Conservation (phyloP, 2,888 invertebrate species). For the Globia sparganii region DNA sequence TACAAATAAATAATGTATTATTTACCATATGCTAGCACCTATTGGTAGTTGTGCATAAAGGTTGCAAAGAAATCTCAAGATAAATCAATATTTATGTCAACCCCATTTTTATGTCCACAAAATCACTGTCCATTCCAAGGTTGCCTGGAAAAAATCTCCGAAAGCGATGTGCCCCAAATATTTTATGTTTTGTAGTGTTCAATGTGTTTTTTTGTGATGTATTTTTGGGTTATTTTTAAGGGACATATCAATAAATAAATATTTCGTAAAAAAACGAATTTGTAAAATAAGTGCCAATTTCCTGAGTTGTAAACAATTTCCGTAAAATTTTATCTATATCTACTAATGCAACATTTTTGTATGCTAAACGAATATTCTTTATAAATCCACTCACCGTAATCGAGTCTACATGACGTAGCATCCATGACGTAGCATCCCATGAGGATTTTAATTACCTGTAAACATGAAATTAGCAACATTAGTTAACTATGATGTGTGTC, state of each 20-base stretch:
- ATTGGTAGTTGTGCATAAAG: not conserved
- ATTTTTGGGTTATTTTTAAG: no score
- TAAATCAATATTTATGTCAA: no score
- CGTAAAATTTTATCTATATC: not conserved
- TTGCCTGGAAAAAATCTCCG: no score
- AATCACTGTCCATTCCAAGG: no score
- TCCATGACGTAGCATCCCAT: conserved; percentile 50
- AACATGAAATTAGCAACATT: conserved; percentile 51
- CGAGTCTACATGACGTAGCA: conserved; percentile 38
- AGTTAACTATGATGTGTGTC: conserved; percentile 31
- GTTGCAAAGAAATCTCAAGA: no score
- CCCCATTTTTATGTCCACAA: no score
- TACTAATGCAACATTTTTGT: not conserved
- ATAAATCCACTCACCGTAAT: conserved; percentile 54
- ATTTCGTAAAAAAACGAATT: not conserved
- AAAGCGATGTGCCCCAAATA: no score
- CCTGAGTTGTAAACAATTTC: not conserved
- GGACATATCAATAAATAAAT: not conserved
- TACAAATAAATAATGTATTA: not conserved
- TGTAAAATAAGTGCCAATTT: not conserved
- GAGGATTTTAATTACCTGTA: conserved; percentile 63
- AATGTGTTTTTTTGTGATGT: no score
- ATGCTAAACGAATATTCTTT: not conserved
- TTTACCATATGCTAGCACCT: not conserved
- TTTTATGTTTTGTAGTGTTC: no score